These are phyloP conservation scores for Hetaerina titia DNA, from an alignment of 2,888 invertebrate species.

Conservation along the genomic window DNA sequence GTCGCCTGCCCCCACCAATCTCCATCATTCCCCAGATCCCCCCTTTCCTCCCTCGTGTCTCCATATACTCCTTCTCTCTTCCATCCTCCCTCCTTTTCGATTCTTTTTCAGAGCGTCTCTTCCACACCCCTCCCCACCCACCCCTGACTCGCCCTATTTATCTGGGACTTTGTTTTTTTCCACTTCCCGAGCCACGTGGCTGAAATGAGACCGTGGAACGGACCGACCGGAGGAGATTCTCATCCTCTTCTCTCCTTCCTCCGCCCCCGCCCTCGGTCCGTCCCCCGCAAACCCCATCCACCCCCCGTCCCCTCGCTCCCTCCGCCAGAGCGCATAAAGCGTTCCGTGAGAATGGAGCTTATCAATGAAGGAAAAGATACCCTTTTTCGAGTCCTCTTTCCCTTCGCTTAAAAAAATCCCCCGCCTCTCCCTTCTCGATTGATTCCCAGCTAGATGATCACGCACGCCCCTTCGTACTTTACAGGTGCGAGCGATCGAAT, in stretches of 20 bases:
- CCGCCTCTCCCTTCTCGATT: neutral
- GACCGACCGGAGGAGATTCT: neutral
- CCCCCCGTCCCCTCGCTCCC: neutral
- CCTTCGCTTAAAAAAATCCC: neutral
- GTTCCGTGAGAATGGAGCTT: slow-evolving; percentile 19
- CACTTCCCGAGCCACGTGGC: slow-evolving; percentile 24
- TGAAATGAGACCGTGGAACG: neutral
- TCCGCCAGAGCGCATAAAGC: neutral
- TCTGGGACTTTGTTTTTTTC: slow-evolving; percentile 41
- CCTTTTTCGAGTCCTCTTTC: neutral
- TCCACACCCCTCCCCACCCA: neutral
- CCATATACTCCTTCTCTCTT: neutral
- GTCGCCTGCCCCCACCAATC: slow-evolving; percentile 20
- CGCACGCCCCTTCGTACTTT: neutral
- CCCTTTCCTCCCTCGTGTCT: neutral
- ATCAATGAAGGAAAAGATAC: neutral
- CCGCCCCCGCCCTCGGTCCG: neutral
- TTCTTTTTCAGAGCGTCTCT: neutral
- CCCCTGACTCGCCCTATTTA: slow-evolving; percentile 16
- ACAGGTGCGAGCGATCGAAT: no score
- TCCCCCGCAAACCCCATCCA: neutral
- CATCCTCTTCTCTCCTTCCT: neutral
- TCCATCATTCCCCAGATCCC: slow-evolving; percentile 20
- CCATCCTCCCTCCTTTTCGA: neutral
- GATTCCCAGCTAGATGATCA: neutral